Evolutionary conservation across 2,888 invertebrate species (phyloP), one percentile per base, ranked within the genome.

Genomic region (Harpagoxenus sublaevis): DNA sequence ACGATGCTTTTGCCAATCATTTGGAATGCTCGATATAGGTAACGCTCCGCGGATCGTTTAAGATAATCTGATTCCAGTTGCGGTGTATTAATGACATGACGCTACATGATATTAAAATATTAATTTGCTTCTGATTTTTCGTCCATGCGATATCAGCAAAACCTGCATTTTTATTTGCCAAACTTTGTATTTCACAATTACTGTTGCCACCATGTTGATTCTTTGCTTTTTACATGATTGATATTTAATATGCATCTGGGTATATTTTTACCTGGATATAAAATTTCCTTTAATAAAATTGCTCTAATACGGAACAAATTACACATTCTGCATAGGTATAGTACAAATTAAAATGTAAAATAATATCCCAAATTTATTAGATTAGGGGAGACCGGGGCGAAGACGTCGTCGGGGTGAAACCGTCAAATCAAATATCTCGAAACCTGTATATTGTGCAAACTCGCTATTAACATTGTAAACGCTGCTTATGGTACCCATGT

Each of bases 61-160:
- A 60, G 35, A 73, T 73, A 73, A 73, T 73, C 39, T 35, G 35
- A 73, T 73, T 60, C 48, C 60, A n/a, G 12, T 51, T 70, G 42
- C 31, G 53, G 55, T 31, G 12, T 55, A 68, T 78, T 55, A 75
- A 75, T 51, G 51, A 53, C 51, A 15, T n/a, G 31, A 55, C 31
- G 42, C 31, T 42, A 77, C 8, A 15, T 28, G 28, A 77, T 78
- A 78, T 70, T 55, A 35, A 70, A 78, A 60, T 70, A 77, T 65
- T 77, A 53, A 66, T 55, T 78, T 4, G 42, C 42, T n/a, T 28
- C 70, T 78, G 42, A 78, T 78, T 78, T 78, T 70, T 71, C 31
- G 42, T 23, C 28, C 42, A n/a, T 71, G 42, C 18, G 10, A 23
- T 23, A 42, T 57, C 73, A 42, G 8, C 57, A 9, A n/a, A 42